Percentiles rank a stretch among this genome's conserved stretches.
phyloP scores from a whole-genome alignment of 2,113 vertebrate species.

The Percina caprodes region DNA sequence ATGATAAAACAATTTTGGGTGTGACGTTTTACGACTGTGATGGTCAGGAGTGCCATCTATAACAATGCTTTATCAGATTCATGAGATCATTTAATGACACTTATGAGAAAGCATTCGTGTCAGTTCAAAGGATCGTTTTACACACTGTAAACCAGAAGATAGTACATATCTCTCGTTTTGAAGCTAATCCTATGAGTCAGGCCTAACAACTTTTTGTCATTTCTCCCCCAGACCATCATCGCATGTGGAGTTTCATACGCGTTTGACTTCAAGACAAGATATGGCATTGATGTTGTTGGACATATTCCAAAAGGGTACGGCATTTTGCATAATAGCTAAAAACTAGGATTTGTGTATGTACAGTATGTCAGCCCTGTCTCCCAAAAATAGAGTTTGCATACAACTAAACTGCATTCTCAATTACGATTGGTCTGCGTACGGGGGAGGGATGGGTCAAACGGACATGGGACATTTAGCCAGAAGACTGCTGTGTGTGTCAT shows the following conservation, averaged over 20 bases:
- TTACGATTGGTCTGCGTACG: no score
- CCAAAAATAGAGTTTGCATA: no score
- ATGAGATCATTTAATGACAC: neutral
- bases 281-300: conserved; percentile 87
- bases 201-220: neutral
- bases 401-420: no score
- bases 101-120: neutral
- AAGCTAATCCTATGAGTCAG: neutral
- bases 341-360: neutral
- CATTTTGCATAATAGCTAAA: neutral
- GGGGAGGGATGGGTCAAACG: no score
- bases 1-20: neutral
- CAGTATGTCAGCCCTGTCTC: no score
- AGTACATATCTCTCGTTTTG: neutral
- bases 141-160: neutral
- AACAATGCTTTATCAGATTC: neutral
- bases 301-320: conserved; percentile 89
- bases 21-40: neutral
- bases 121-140: neutral
- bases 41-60: neutral
- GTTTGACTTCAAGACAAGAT: conserved; percentile 85
- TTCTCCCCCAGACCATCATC: conserved; percentile 89
- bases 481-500: no score
- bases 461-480: no score
- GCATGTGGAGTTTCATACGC: conserved; percentile 91